These are phyloP conservation scores for Hoplodrina ambigua DNA, from an alignment of 2,888 invertebrate genomes.

Conservation along the genomic window DNA sequence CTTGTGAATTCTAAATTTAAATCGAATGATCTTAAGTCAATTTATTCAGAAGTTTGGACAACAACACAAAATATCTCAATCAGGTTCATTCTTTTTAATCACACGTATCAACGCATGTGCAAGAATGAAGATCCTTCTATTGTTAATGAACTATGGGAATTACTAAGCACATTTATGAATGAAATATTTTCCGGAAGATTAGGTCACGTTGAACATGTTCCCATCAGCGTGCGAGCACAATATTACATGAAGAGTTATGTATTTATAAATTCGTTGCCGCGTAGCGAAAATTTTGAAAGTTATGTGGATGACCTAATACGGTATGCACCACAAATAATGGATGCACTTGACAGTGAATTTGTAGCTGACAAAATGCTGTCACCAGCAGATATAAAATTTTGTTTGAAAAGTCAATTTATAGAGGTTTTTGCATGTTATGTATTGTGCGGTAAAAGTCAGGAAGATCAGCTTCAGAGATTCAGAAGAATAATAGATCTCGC, in stretches of 20 bases:
- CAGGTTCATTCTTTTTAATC: slow-evolving; percentile 69
- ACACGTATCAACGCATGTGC: slow-evolving; percentile 68
- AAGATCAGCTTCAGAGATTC: slow-evolving; percentile 65
- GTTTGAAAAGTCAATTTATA: slow-evolving; percentile 23
- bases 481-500: slow-evolving; percentile 62
- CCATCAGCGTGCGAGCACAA: slow-evolving; percentile 41
- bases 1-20: slow-evolving; percentile 69
- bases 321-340: slow-evolving; percentile 63
- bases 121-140: slow-evolving; percentile 62
- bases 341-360: slow-evolving; percentile 67
- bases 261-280: slow-evolving; percentile 67
- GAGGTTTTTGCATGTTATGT: slow-evolving; percentile 63
- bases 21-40: slow-evolving; percentile 66
- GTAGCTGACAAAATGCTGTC: slow-evolving; percentile 65
- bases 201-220: slow-evolving; percentile 61
- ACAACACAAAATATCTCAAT: slow-evolving; percentile 72
- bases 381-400: slow-evolving; percentile 53
- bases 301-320: slow-evolving; percentile 54
- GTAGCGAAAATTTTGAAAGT: slow-evolving; percentile 60
- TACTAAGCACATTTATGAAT: slow-evolving; percentile 72
- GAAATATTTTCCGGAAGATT: slow-evolving; percentile 62
- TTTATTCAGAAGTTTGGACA: slow-evolving; percentile 71
- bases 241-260: slow-evolving; percentile 69
- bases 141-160: slow-evolving; percentile 68
- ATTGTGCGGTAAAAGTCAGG: slow-evolving; percentile 63